Evolutionary conservation across 2,113 vertebrate genomes (phyloP).

Genomic region (Mola mola): DNA sequence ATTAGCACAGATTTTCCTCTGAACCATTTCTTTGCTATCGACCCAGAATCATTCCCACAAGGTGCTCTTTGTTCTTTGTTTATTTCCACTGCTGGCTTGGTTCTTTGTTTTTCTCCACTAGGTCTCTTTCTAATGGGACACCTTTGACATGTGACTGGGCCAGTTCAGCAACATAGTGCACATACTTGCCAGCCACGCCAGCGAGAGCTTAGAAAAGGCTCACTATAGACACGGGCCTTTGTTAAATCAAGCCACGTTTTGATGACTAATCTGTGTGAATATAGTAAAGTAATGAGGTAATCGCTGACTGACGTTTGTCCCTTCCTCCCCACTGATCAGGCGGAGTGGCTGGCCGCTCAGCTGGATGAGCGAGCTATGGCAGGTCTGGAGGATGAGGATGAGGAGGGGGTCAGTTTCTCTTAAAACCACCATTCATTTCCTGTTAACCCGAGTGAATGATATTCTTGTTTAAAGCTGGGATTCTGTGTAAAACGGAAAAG

Average conservation of each 20-base stretch:
- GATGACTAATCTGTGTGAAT: background rate
- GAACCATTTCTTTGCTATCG: no score
- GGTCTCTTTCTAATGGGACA: slow-evolving; percentile 1
- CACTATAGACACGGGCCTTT: background rate
- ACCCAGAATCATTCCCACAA: no score
- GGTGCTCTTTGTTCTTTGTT: no score
- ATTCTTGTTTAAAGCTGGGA: no score
- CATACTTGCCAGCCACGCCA: background rate
- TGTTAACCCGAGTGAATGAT: no score
- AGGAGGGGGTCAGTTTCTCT: slow-evolving; percentile 66
- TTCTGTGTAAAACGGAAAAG: no score
- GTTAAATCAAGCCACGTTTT: background rate
- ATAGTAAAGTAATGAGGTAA: background rate
- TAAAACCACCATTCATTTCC: background rate
- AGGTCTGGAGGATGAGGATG: slow-evolving; percentile 24
- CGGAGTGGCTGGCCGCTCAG: slow-evolving; percentile 76
- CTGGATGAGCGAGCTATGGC: slow-evolving; percentile 47
- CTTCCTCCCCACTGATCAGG: slow-evolving; percentile 46
- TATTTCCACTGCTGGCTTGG: no score
- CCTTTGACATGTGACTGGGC: slow-evolving; percentile 16
- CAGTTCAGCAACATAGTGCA: slow-evolving; percentile 25
- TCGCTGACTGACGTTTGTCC: background rate
- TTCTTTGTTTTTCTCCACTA: background rate
- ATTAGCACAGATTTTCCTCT: no score
- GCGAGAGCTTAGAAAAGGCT: no score